phyloP scores from a whole-genome alignment of 2,113 vertebrate species.

The Tragelaphus scriptus region DNA sequence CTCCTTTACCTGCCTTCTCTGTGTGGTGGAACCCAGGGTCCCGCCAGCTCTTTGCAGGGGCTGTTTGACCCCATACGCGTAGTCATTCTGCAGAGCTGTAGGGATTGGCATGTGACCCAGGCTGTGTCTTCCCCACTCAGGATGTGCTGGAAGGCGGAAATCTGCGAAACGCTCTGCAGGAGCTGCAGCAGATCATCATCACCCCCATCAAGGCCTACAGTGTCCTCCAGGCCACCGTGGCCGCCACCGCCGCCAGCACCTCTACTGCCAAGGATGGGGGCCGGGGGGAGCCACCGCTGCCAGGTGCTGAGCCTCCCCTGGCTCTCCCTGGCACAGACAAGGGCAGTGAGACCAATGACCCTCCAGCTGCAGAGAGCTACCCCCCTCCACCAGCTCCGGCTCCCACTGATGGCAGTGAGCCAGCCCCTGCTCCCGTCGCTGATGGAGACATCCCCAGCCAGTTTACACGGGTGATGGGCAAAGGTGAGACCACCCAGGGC shows the following conservation, averaged over 20 bases:
- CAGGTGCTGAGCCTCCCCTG: slow-evolving; percentile 52
- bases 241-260: neutral
- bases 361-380: slow-evolving; percentile 80
- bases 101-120: neutral
- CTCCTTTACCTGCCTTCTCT: neutral
- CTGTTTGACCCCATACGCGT: neutral
- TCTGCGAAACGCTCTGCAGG: slow-evolving; percentile 91
- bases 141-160: slow-evolving; percentile 96
- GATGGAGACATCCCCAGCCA: slow-evolving; percentile 94
- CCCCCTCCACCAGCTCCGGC: slow-evolving; percentile 85
- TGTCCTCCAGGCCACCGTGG: slow-evolving; percentile 74
- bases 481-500: slow-evolving; percentile 81
- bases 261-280: slow-evolving; percentile 62
- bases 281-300: slow-evolving; percentile 46
- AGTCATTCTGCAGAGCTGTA: neutral
- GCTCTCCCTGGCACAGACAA: slow-evolving; percentile 76
- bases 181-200: slow-evolving; percentile 93
- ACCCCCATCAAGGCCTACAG: slow-evolving; percentile 92
- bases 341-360: slow-evolving; percentile 83
- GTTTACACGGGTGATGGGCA: slow-evolving; percentile 96
- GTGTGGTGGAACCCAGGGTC: neutral
- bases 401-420: slow-evolving; percentile 86
- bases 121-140: slow-evolving; percentile 66
- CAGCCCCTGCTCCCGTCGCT: slow-evolving; percentile 86
- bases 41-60: neutral